These are phyloP conservation scores for Marcusenius ussheri DNA, from an alignment of 2,113 vertebrate genomes.

Conservation along the genomic window DNA sequence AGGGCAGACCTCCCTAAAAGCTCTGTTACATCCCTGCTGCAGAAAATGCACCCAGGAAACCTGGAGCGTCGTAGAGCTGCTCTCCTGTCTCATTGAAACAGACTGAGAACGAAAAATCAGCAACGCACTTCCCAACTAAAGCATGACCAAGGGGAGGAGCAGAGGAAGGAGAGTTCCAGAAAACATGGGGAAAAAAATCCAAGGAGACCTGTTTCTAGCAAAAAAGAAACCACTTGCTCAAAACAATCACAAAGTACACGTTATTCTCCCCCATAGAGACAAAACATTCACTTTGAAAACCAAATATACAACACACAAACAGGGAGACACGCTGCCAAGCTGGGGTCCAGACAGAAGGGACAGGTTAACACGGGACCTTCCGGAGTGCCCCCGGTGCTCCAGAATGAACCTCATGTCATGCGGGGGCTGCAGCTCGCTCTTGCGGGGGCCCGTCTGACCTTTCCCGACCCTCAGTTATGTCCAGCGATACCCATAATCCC, in stretches of 20 bases:
- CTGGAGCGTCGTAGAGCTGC: neutral
- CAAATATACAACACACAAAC: neutral
- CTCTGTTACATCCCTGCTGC: neutral
- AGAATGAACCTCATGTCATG: neutral
- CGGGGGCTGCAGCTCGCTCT: neutral
- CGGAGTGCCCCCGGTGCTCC: neutral
- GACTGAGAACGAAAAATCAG: neutral
- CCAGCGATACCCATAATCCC: neutral
- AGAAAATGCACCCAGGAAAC: neutral
- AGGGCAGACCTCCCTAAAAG: neutral
- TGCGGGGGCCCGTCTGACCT: neutral
- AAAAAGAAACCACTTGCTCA: neutral
- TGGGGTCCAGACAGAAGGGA: neutral
- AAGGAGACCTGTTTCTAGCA: neutral
- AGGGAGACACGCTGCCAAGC: neutral
- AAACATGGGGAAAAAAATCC: neutral
- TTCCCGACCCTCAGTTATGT: neutral
- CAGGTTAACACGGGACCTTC: no score
- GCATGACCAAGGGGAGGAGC: neutral
- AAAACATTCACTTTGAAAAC: conserved; percentile 1
- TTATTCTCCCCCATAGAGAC: neutral
- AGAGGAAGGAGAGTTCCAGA: neutral
- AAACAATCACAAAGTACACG: neutral
- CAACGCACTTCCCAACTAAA: neutral
- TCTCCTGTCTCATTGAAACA: neutral